A percentile compares a stretch with the other conserved stretches of the same genome.
phyloP scores from a whole-genome alignment of 2,797 vertebrate species.

The Melanotaenia trifasciata region DNA sequence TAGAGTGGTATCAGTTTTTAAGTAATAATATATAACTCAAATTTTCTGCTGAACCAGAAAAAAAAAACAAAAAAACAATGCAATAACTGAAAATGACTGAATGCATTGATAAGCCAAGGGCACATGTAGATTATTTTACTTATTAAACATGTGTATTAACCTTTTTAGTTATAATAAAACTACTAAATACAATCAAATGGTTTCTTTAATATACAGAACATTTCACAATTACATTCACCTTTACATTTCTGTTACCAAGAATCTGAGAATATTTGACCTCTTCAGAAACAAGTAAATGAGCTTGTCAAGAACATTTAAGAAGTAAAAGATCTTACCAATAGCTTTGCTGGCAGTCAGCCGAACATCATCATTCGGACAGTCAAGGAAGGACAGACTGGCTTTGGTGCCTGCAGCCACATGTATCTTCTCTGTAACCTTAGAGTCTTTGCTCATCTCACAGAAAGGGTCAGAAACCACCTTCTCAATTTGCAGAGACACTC shows the following conservation, averaged over 20 bases:
- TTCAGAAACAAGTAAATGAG: background rate
- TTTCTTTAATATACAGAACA: no score
- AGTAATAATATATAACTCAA: no score
- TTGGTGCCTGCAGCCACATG: conserved; percentile 63
- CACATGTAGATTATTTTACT: no score
- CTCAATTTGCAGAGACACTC: conserved; percentile 74
- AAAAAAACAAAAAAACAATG: no score
- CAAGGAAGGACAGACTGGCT: conserved; percentile 79
- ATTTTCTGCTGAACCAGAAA: no score
- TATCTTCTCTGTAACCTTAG: conserved; percentile 67
- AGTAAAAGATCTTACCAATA: conserved; percentile 67
- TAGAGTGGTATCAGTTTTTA: background rate
- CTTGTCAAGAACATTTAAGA: background rate
- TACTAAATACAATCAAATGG: no score
- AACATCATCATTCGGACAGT: conserved; percentile 79
- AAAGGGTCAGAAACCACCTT: conserved; percentile 68
- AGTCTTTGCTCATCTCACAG: conserved; percentile 80
- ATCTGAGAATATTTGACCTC: no score
- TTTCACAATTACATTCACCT: background rate
- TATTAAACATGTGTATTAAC: no score
- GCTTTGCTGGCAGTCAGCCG: conserved; percentile 72
- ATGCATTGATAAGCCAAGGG: no score
- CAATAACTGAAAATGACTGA: no score
- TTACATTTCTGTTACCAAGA: background rate
- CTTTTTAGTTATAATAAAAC: no score